Base-by-base conservation (phyloP, 2,113 vertebrate species). In the Istiophorus platypterus region DNA sequence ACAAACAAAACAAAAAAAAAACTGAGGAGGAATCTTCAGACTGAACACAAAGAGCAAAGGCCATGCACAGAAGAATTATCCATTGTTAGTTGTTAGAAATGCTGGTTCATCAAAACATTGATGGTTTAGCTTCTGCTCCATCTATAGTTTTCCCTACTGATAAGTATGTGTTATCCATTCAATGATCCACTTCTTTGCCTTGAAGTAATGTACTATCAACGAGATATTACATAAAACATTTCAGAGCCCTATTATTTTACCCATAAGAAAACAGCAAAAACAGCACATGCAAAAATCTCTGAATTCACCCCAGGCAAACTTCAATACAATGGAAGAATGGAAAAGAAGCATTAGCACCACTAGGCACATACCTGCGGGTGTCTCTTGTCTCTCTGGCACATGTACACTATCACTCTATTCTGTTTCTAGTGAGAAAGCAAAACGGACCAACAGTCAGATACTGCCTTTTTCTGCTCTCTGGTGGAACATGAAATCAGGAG, bases 11-110 rank as follows among this genome's bases (percentile, higher is more conserved):
- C 56, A 24, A 57, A 71, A 57, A 54, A 45, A 70, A 84, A 42
- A 56, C 84, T 75, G 68, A 87, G 79, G 75, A 85, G 77, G 71
- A 84, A 39, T 89, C 47, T 82, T 79, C 54, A 77, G 87, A 74
- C 61, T 75, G 73, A 87, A 90, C 84, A 82, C 54, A 81, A 69
- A 82, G 80, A 86, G 70, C 72, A 62, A 87, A 90, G 81, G 84
- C 82, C 91, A 91, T 92, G 90, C 92, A 90, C 78, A 81, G 54
- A 85, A 76, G 11, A 88, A 62, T 68, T 9, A 68, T 83, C 65
- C 51, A 41, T 17, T 68, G 61, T 86, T 90, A 84, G 81, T 84
- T 45, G 22, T 88, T 86, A 81, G 69, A 91, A 90, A 89, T 84
- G 91, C 82, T 90, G 90, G 66, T 89, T 79, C 62, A 67, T 73